phyloP scores from a whole-genome alignment of 2,888 invertebrate species.

The Erannis defoliaria region DNA sequence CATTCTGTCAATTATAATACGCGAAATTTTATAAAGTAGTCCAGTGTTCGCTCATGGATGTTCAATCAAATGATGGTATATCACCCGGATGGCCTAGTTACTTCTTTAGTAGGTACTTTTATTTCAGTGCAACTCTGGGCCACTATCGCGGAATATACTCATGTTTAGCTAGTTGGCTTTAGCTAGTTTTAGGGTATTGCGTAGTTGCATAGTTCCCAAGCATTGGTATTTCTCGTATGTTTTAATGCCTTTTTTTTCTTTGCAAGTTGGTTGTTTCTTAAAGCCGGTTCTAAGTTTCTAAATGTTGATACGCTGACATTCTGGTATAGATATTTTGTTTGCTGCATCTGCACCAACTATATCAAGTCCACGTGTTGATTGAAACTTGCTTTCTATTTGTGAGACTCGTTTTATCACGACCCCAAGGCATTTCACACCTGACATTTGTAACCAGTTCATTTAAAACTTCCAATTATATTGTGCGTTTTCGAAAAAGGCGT shows the following conservation, averaged over 20 bases:
- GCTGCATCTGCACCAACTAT: neutral
- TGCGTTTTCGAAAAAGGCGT: neutral
- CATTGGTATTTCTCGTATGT: neutral
- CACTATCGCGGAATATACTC: neutral
- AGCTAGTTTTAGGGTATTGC: neutral
- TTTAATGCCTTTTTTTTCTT: neutral
- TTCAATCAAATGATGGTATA: neutral
- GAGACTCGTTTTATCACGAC: constrained; percentile 1
- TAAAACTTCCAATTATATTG: neutral
- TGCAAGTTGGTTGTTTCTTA: neutral
- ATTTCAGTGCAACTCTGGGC: neutral
- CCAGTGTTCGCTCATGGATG: neutral
- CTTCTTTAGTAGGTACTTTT: neutral
- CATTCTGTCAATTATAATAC: neutral
- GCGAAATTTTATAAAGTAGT: neutral
- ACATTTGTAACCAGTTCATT: neutral
- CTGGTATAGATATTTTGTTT: constrained; percentile 2
- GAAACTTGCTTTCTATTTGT: constrained; percentile 21
- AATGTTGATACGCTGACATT: constrained; percentile 17
- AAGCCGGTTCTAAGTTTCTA: constrained; percentile 16
- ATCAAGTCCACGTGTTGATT: neutral
- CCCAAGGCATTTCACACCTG: constrained; percentile 20
- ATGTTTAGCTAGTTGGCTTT: neutral
- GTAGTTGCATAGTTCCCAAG: neutral
- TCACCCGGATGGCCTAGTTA: too few species aligned